Evolutionary conservation across 2,113 vertebrate species (phyloP), one percentile per base, ranked within the genome.

Genomic region (Morone saxatilis): DNA sequence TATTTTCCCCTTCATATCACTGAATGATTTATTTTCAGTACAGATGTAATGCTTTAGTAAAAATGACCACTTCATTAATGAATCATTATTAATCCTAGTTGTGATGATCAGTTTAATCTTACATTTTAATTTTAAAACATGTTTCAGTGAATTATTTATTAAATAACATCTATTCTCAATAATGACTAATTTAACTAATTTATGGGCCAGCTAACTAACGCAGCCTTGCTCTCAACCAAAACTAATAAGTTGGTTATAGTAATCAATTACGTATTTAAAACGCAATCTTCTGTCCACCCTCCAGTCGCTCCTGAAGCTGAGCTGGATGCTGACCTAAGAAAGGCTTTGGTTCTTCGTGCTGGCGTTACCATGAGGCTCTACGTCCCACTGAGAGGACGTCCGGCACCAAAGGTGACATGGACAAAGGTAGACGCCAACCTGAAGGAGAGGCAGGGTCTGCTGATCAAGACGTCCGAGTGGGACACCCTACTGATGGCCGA

Each of bases 331-430:
- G 98, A 99, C 45, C 91, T 99, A 38, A 97, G 98, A 73, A 99
- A 99, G 91, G 96, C 93, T 41, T 95, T 99, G 92, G 95, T 99
- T 56, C 92, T 99, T 60, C 96, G 98, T 83, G 98, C 98, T 83
- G 98, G 98, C 48, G 97, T 99, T 87, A 99, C 98, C 69, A 96
- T 99, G 97, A 97, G 98, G 86, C 92, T 99, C 25, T 99, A 99
- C 0, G 98, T 99, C 43, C 98, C 98, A 9, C 94, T 99, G 41
- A 97, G 95, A 95, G 98, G 98, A 76, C 97, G 98, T 4, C 98
- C 98, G 16, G 95, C 98, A 82, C 98, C 98, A 2, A 99, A 98
- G 88, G 97, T 97, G 81, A 96, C 94, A 2, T 99, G 98, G 98
- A 96, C 97, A 38, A 99, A 99, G 93, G 95, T 97, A 68, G 96